Conservation (phyloP, 2,888 invertebrate genomes). For the Hypercompe scribonia region DNA sequence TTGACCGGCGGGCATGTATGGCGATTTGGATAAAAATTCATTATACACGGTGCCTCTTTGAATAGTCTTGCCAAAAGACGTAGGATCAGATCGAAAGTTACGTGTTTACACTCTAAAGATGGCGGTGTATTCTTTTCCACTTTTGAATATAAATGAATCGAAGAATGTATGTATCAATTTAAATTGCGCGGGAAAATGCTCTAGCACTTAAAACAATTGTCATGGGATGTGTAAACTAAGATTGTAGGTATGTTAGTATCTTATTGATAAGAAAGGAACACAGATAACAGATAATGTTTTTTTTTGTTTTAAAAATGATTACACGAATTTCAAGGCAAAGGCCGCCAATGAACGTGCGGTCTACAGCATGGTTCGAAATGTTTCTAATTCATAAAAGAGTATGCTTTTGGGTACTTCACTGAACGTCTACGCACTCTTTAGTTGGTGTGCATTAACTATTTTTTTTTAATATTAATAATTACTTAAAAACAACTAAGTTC, state of each 20-base stretch:
- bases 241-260: no score
- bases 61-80: slow-evolving; percentile 10
- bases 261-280: background rate
- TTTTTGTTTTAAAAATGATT: background rate
- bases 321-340: background rate
- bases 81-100: slow-evolving; percentile 1
- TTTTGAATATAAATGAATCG: background rate
- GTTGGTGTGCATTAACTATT: no score
- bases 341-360: background rate
- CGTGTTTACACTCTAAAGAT: background rate
- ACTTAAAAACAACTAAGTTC: no score
- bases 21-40: slow-evolving; percentile 30
- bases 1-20: slow-evolving; percentile 22
- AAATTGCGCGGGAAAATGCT: background rate
- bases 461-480: no score
- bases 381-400: no score
- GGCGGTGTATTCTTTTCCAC: background rate
- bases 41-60: slow-evolving; percentile 20
- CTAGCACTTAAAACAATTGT: background rate
- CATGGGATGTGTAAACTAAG: no score
- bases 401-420: no score
- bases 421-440: no score
- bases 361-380: background rate
- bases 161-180: background rate
- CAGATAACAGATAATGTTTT: background rate